Evolutionary conservation across 2,113 vertebrate species (phyloP).

Genomic region (Tachysurus vachellii): DNA sequence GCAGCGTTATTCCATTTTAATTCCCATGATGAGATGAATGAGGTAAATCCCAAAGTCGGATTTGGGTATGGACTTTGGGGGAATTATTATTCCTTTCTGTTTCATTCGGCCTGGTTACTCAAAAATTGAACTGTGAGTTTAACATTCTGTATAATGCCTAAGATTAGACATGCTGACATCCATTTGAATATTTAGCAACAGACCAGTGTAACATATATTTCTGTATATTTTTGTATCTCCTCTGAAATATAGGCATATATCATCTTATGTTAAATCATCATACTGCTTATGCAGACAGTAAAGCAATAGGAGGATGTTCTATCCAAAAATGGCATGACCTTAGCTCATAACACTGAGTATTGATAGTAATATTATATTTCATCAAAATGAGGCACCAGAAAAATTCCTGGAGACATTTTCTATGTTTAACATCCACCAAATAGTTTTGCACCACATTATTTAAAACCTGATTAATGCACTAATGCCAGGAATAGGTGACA

Average conservation of each 20-base stretch:
- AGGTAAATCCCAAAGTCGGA: conserved; percentile 51
- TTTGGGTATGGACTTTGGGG: conserved; percentile 27
- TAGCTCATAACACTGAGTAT: not conserved
- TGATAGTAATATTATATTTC: not conserved
- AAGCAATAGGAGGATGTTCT: not conserved
- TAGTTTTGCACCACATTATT: not conserved
- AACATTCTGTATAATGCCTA: not conserved
- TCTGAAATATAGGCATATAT: not conserved
- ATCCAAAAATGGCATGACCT: not conserved
- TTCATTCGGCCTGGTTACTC: not conserved
- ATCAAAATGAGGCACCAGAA: not conserved
- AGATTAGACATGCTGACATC: not conserved
- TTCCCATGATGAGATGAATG: conserved; percentile 44
- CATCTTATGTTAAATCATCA: not conserved
- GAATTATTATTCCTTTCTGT: conserved; percentile 40
- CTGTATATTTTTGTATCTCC: not conserved
- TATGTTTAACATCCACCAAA: not conserved
- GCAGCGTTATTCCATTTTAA: conserved; percentile 53
- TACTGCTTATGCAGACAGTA: not conserved
- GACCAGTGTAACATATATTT: not conserved
- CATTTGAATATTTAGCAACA: not conserved
- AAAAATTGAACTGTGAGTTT: not conserved
- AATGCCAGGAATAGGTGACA: not conserved
- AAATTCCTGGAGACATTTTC: not conserved
- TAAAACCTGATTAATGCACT: not conserved